Percentiles rank a stretch among this genome's conserved stretches.
Evolutionary conservation across 2,113 vertebrate genomes (phyloP).

Genomic region (Seriola quinqueradiata): DNA sequence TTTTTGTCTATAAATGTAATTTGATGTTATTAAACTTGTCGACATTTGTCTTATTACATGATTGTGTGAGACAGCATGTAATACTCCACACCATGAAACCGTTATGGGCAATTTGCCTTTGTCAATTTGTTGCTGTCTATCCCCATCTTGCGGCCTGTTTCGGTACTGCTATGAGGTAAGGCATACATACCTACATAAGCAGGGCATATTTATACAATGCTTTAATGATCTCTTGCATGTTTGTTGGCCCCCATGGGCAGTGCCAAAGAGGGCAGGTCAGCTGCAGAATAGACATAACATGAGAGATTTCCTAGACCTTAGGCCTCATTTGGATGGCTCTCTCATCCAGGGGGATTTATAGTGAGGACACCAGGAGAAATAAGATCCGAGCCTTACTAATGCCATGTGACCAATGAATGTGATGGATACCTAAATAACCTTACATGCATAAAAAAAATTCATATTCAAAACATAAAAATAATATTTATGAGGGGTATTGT

Average conservation of each 20-base stretch:
- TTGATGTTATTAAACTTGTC: not conserved
- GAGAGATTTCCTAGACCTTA: not conserved
- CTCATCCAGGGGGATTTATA: not conserved
- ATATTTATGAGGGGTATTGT: not conserved
- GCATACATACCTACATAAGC: not conserved
- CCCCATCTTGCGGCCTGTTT: constrained; percentile 71
- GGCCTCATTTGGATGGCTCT: not conserved
- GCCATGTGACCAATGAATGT: not conserved
- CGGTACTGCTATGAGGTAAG: constrained; percentile 9
- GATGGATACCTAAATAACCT: too few relatives aligned
- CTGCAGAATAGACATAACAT: not conserved
- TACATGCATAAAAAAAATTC: not conserved
- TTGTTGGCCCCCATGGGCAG: not conserved
- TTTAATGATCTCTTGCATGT: not conserved
- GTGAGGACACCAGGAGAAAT: not conserved
- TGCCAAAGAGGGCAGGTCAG: not conserved
- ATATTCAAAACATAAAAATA: too few relatives aligned
- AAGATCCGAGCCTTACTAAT: not conserved
- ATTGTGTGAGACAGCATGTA: not conserved
- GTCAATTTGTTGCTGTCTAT: constrained; percentile 45
- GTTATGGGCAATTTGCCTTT: not conserved
- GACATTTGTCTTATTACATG: not conserved
- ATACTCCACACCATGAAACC: too few relatives aligned
- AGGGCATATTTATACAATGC: not conserved
- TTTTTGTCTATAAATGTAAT: not conserved